Evolutionary conservation across 2,113 vertebrate genomes (phyloP).

Genomic region (Ranitomeya variabilis): DNA sequence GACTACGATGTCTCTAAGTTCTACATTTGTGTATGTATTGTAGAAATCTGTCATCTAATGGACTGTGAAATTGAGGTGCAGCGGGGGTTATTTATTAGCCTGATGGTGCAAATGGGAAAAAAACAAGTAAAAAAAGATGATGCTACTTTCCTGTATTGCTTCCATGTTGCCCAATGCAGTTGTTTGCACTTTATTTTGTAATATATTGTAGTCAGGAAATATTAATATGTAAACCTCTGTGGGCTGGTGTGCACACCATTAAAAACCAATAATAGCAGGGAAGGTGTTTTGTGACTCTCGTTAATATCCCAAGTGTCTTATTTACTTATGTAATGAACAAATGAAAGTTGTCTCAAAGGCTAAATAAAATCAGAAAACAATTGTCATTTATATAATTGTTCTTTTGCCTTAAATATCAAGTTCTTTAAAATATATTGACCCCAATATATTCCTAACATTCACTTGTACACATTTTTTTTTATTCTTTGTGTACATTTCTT

Average conservation of each 20-base stretch:
- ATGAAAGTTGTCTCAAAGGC: constrained; percentile 1
- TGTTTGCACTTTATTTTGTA: constrained; percentile 12
- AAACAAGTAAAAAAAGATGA: constrained; percentile 7
- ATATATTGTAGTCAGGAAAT: not conserved
- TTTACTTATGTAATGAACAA: constrained; percentile 27
- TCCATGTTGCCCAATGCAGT: not conserved
- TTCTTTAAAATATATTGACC: not conserved
- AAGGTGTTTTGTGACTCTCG: constrained; percentile 28
- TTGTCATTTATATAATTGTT: not conserved
- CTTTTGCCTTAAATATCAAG: not conserved
- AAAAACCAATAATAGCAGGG: constrained; percentile 44
- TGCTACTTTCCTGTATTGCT: not conserved
- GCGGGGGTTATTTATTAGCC: constrained; percentile 43
- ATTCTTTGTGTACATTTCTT: not conserved
- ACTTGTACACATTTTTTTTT: too few relatives aligned
- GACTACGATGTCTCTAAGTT: not conserved
- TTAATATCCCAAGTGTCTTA: constrained; percentile 12
- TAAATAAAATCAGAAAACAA: constrained; percentile 12
- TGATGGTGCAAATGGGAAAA: constrained; percentile 11
- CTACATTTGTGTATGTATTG: constrained; percentile 12
- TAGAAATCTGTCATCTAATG: constrained; percentile 37
- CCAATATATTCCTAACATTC: not conserved
- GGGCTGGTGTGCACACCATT: constrained; percentile 20
- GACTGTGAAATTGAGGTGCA: constrained; percentile 46
- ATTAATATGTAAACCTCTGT: constrained; percentile 1